Conservation (phyloP, 1,140 invertebrate genomes). For the Drepana arcuata region DNA sequence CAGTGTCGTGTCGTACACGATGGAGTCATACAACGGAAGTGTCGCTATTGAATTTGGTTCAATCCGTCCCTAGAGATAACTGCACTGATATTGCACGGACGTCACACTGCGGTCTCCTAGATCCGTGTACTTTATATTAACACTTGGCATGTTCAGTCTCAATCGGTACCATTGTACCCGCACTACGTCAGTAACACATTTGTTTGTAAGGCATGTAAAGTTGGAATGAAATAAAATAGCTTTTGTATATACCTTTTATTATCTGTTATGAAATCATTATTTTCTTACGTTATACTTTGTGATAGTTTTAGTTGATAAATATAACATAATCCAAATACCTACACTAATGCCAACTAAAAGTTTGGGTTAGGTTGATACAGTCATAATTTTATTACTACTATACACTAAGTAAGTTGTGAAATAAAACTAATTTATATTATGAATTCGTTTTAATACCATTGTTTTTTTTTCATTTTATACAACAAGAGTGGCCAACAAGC, state of each 20-base stretch:
- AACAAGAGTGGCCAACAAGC: no score
- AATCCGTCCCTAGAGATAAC: constrained; percentile 58
- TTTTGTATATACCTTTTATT: no score
- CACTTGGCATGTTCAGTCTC: no score
- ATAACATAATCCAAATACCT: constrained; percentile 57
- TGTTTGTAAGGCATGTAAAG: no score
- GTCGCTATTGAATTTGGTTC: constrained; percentile 32
- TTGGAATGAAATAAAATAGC: no score
- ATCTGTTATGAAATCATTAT: background rate
- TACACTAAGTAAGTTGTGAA: constrained; percentile 55
- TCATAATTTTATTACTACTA: constrained; percentile 62
- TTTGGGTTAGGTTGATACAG: constrained; percentile 60
- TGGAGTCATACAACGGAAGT: background rate
- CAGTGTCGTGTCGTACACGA: no score
- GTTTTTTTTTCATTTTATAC: background rate
- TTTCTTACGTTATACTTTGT: constrained; percentile 21
- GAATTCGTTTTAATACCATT: background rate
- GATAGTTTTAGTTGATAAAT: constrained; percentile 55
- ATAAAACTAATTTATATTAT: constrained; percentile 63
- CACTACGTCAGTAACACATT: background rate
- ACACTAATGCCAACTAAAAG: constrained; percentile 65
- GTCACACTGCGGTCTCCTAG: background rate
- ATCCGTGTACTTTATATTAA: no score
- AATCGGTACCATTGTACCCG: no score
- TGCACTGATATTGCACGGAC: background rate